Percentiles rank a stretch among this genome's conserved stretches.
phyloP scores from a whole-genome alignment of 1,140 invertebrate species.

The Magallana angulata region DNA sequence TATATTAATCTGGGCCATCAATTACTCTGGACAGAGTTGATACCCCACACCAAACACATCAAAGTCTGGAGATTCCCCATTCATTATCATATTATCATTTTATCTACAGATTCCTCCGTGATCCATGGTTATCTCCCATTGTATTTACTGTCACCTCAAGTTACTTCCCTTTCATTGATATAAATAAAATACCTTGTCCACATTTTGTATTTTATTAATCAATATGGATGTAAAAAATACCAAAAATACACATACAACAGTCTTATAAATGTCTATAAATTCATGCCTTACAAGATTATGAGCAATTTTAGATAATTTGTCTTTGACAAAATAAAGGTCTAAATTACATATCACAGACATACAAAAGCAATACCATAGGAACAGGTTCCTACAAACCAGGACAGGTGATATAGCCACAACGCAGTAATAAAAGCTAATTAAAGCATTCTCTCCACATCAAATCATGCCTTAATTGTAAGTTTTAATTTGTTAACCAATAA shows the following conservation, averaged over 20 bases:
- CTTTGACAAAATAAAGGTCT: background rate
- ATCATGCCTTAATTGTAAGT: too few species aligned
- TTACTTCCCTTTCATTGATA: background rate
- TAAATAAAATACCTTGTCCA: too few species aligned
- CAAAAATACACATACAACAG: too few species aligned
- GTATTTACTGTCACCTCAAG: background rate
- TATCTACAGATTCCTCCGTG: background rate
- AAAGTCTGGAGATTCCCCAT: background rate
- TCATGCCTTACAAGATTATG: too few species aligned
- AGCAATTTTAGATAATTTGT: too few species aligned
- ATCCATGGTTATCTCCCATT: background rate
- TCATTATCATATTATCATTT: background rate
- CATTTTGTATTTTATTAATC: too few species aligned
- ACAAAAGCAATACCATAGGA: background rate
- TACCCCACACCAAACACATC: background rate
- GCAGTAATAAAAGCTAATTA: too few species aligned
- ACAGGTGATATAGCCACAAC: background rate
- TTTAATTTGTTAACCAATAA: too few species aligned
- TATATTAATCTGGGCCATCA: conserved; percentile 2
- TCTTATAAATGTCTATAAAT: too few species aligned
- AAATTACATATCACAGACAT: conserved; percentile 1
- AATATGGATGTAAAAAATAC: too few species aligned
- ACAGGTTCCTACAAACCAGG: background rate
- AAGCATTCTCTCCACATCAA: too few species aligned
- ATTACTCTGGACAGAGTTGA: background rate